A percentile compares a stretch with the other conserved stretches of the same genome.
Evolutionary conservation across 2,888 invertebrate species (phyloP).

Genomic region (Pterostichus niger): DNA sequence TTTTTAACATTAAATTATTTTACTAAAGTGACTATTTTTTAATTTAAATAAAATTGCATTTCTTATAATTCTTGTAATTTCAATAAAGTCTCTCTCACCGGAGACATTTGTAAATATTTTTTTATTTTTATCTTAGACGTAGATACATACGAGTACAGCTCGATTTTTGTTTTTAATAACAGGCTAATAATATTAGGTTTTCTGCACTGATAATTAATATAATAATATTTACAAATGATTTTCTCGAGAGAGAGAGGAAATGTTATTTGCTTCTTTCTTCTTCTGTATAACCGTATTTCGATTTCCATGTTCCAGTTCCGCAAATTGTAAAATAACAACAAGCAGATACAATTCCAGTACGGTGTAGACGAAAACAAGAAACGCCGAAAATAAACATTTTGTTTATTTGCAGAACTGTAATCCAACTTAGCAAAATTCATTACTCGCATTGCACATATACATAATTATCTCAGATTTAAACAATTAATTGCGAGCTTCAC

Average conservation of each 20-base stretch:
- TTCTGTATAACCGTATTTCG: background rate
- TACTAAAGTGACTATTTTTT: too few species aligned
- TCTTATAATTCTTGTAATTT: too few species aligned
- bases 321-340: background rate
- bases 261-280: background rate
- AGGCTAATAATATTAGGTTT: too few species aligned
- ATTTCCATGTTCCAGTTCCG: conserved; percentile 18
- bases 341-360: background rate
- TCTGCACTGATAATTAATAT: too few species aligned
- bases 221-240: too few species aligned
- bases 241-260: background rate
- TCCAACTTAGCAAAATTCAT: conserved; percentile 47
- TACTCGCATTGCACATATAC: conserved; percentile 34
- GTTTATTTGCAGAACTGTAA: conserved; percentile 52
- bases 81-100: too few species aligned
- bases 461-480: conserved; percentile 49
- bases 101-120: too few species aligned
- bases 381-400: conserved; percentile 17
- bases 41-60: too few species aligned
- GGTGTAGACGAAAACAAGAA: conserved; percentile 15
- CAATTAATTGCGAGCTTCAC: conserved; percentile 33
- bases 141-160: too few species aligned
- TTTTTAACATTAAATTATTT: too few species aligned
- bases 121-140: too few species aligned
- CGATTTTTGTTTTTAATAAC: too few species aligned